Base-by-base conservation (phyloP, 1,140 invertebrate species). In the Ceratitis capitata region DNA sequence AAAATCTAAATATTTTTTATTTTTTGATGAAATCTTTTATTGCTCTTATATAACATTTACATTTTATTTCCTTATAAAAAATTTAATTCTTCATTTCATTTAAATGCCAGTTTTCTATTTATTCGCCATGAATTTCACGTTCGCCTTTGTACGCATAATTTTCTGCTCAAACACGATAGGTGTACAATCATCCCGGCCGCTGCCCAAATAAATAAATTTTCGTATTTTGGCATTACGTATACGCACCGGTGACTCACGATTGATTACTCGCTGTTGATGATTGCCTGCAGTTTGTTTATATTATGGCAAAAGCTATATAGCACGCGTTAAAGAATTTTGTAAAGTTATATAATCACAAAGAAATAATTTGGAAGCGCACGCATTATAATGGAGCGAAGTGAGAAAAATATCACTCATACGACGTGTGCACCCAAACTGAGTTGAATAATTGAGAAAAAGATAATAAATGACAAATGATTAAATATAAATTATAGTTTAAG, bases 391-490 rank as follows among this genome's bases (percentile, higher is more conserved):
- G 6, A n/a, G 7, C 1, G 9, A 16, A 74, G 19, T 26, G 29
- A 61, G n/a, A n/a, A 32, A 39, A 69, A 39, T 16, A 19, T 69
- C 45, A 78, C 69, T 47, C 69, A 78, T 78, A 78, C 69, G 69
- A 42, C 69, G 16, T 32, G 69, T 78, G 26, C 2, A 26, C 35
- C 69, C 39, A 2, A 10, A 32, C 26, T 32, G n/a, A n/a, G n/a
- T n/a, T n/a, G n/a, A n/a, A n/a, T n/a, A n/a, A n/a, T n/a, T n/a
- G n/a, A n/a, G n/a, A 53, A 53, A 53, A 53, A 16, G 19, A 16
- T 53, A 53, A 61, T 29, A 61, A 61, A 61, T 53, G 3, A 23
- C 23, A 61, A 32, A 61, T 29, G 29, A 61, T 61, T 32, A 61
- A 61, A 32, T 61, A 61, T 61, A 26, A 47, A 47, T 47, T 47